Percentiles rank a stretch among this genome's conserved stretches.
Evolutionary conservation across 1,140 invertebrate genomes (phyloP).

Genomic region (Idris sp.): DNA sequence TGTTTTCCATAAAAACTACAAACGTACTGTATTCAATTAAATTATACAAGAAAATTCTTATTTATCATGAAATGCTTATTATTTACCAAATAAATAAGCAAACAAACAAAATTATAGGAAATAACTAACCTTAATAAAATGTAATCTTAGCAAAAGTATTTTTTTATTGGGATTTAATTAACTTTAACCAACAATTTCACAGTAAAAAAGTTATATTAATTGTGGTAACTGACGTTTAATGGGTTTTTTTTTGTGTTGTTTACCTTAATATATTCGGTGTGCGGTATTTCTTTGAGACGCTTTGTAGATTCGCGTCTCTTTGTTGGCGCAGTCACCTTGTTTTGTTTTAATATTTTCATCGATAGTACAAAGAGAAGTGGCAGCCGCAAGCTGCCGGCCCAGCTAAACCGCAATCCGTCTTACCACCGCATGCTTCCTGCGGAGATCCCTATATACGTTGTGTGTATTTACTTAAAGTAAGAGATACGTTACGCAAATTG

Average conservation of each 20-base stretch:
- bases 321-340: conserved; percentile 55
- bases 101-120: too few relatives aligned
- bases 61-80: too few relatives aligned
- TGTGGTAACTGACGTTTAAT: conserved; percentile 34
- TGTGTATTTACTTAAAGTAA: conserved; percentile 34
- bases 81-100: too few relatives aligned
- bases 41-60: not conserved
- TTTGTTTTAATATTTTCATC: conserved; percentile 65
- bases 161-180: conserved; percentile 15
- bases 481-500: conserved; percentile 38
- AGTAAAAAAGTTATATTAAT: conserved; percentile 37
- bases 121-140: too few relatives aligned
- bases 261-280: conserved; percentile 22
- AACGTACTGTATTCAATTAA: too few relatives aligned
- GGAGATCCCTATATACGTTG: conserved; percentile 38
- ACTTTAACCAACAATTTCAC: conserved; percentile 7
- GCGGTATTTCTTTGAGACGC: conserved; percentile 41
- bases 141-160: not conserved
- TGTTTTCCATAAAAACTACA: too few relatives aligned
- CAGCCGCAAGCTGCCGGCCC: conserved; percentile 46
- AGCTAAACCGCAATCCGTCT: conserved; percentile 58
- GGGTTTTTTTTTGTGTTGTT: conserved; percentile 13
- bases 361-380: conserved; percentile 60
- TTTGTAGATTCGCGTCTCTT: conserved; percentile 51
- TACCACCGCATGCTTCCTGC: conserved; percentile 48